phyloP scores from a whole-genome alignment of 2,113 vertebrate species.

The Grantiella picta region DNA sequence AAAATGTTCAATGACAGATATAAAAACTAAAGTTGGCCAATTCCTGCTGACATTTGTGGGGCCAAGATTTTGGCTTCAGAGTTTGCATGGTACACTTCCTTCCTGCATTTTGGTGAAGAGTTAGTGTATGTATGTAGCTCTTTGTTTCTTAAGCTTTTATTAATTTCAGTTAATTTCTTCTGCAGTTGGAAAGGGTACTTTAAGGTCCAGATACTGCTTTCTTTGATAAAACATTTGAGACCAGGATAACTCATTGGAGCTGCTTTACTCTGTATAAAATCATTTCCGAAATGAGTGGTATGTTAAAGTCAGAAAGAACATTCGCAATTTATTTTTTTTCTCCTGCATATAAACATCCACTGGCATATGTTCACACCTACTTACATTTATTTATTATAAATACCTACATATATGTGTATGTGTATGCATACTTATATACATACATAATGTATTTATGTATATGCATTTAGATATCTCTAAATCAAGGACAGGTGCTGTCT shows the following conservation, averaged over 20 bases:
- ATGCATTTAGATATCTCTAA: neutral
- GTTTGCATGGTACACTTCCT: rapidly evolving
- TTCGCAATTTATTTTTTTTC: neutral
- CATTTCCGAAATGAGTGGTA: neutral
- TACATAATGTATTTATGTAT: neutral
- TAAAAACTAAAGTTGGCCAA: neutral
- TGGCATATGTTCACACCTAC: neutral
- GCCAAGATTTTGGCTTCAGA: neutral
- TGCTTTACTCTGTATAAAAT: neutral
- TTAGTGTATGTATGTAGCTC: neutral
- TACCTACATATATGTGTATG: neutral
- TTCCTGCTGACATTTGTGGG: neutral
- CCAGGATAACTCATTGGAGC: neutral
- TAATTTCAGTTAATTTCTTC: neutral
- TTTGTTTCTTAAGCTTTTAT: neutral
- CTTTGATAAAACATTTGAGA: neutral
- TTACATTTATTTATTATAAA: neutral
- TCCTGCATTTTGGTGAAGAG: neutral
- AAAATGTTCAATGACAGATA: neutral
- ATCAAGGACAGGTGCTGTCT: neutral
- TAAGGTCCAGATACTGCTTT: neutral
- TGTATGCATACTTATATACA: neutral
- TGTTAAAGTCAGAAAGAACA: neutral
- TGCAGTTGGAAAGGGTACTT: neutral
- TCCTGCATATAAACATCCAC: neutral